Percentiles rank a stretch among this genome's conserved stretches.
phyloP scores from a whole-genome alignment of 2,113 vertebrate genomes.

The Pelmatolapia mariae region DNA sequence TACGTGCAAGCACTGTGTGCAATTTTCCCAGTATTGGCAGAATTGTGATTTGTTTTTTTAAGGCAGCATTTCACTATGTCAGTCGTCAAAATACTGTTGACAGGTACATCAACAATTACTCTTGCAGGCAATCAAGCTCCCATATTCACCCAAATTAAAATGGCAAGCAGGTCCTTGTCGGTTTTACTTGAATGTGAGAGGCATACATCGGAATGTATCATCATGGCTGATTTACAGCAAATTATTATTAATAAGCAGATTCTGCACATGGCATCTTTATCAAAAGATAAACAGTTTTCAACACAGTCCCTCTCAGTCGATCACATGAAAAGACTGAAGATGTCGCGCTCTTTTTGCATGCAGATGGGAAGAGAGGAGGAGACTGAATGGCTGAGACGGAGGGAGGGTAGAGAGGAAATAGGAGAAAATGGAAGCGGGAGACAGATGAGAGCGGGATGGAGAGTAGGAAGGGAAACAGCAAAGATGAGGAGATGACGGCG shows the following conservation, averaged over 20 bases:
- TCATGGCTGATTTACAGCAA: slow-evolving; percentile 28
- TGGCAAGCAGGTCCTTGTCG: neutral
- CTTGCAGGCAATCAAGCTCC: slow-evolving; percentile 6
- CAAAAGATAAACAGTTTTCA: slow-evolving; percentile 47
- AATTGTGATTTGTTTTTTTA: neutral
- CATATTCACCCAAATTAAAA: slow-evolving; percentile 25
- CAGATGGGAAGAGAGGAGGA: slow-evolving; percentile 44
- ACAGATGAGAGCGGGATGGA: slow-evolving; percentile 27
- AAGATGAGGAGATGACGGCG: slow-evolving; percentile 17
- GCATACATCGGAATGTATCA: slow-evolving; percentile 9
- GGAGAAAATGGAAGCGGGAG: slow-evolving; percentile 38
- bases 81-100: neutral
- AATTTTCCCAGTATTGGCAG: neutral
- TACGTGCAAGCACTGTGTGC: neutral
- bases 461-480: slow-evolving; percentile 20
- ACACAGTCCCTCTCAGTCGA: neutral
- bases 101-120: neutral
- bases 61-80: neutral
- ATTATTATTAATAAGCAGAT: slow-evolving; percentile 47
- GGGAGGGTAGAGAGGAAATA: slow-evolving; percentile 39
- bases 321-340: slow-evolving; percentile 43
- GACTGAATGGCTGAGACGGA: slow-evolving; percentile 26
- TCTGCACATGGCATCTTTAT: slow-evolving; percentile 16
- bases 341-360: slow-evolving; percentile 22
- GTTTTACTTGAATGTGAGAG: slow-evolving; percentile 21